These are phyloP conservation scores for Antrozous pallidus DNA, from an alignment of 2,797 vertebrate genomes.

Conservation along the genomic window DNA sequence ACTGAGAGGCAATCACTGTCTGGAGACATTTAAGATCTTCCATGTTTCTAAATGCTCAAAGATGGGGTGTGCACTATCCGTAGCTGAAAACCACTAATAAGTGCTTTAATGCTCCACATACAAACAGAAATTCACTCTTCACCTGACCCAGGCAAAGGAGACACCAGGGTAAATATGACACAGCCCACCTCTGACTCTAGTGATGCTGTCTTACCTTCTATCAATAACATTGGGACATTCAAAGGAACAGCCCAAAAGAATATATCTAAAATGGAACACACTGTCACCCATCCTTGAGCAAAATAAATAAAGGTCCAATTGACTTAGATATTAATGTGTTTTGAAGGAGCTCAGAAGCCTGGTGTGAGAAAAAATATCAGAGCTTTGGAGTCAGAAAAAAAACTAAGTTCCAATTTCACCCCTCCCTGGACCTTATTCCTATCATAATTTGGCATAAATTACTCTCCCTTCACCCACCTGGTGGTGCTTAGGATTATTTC, in stretches of 20 bases:
- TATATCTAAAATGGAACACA: background rate
- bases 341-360: background rate
- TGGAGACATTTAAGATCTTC: background rate
- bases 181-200: background rate
- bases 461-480: background rate
- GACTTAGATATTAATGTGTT: background rate
- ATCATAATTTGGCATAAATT: background rate
- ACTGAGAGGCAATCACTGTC: background rate
- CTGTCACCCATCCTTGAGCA: background rate
- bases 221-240: background rate
- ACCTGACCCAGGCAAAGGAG: background rate
- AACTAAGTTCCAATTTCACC: background rate
- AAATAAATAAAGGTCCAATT: background rate
- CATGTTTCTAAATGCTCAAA: background rate
- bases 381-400: background rate
- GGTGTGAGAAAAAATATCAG: background rate
- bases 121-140: background rate
- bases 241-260: background rate
- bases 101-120: background rate
- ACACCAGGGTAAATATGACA: background rate
- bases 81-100: background rate
- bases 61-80: background rate
- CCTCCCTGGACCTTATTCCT: background rate
- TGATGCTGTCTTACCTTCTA: background rate
- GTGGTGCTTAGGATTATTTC: background rate